Percentiles rank a stretch among this genome's conserved stretches.
phyloP scores from a whole-genome alignment of 2,113 vertebrate genomes.

The Fulica atra region DNA sequence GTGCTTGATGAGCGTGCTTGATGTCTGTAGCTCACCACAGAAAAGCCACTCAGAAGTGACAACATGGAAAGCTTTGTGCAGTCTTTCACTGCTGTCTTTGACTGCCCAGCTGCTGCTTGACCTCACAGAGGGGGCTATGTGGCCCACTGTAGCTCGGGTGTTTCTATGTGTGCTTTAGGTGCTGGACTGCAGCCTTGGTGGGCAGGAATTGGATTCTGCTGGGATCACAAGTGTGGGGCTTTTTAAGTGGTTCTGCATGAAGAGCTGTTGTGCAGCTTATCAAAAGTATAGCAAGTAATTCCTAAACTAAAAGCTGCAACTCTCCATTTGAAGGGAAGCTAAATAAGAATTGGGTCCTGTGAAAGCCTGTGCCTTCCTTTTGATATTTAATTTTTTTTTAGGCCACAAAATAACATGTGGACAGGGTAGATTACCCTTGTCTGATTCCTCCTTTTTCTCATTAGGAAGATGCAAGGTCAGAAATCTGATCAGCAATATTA shows the following conservation, averaged over 20 bases:
- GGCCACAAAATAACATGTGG: background rate
- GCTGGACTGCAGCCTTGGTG: background rate
- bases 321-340: background rate
- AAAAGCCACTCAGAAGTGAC: background rate
- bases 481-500: background rate
- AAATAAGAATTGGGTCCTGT: background rate
- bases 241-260: background rate
- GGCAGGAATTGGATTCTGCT: background rate
- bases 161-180: background rate
- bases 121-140: background rate
- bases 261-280: background rate
- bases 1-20: background rate
- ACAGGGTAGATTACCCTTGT: background rate
- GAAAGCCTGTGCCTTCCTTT: background rate
- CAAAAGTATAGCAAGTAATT: background rate
- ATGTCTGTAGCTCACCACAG: background rate
- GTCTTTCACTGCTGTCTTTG: background rate
- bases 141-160: background rate
- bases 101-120: background rate
- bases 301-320: background rate
- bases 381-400: background rate
- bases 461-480: background rate
- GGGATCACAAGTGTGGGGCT: accelerated
- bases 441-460: background rate
- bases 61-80: background rate